Percentiles rank a stretch among this genome's conserved stretches.
phyloP scores from a whole-genome alignment of 1,140 invertebrate genomes.

The Trachymyrmex septentrionalis region DNA sequence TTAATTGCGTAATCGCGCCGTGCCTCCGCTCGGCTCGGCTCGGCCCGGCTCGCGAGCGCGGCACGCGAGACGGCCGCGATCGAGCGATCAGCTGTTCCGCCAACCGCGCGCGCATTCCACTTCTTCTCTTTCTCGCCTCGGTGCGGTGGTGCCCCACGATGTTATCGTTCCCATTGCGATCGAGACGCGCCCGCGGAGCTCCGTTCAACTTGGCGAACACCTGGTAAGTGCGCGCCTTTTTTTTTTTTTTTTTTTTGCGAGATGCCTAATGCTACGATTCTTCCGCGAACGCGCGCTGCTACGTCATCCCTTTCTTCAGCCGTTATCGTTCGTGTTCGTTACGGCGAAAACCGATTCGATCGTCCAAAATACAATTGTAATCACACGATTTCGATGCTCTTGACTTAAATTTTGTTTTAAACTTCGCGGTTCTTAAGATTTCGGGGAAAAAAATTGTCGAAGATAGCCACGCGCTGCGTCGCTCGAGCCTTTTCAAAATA shows the following conservation, averaged over 20 bases:
- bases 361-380: not conserved
- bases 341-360: not conserved
- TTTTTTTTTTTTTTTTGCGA: no score
- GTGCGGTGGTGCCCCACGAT: constrained; percentile 61
- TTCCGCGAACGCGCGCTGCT: not conserved
- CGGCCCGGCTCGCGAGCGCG: constrained; percentile 11
- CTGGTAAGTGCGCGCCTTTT: constrained; percentile 21
- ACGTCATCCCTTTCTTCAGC: not conserved
- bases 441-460: not conserved
- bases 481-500: not conserved
- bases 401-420: not conserved
- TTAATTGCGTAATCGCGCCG: constrained; percentile 72
- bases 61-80: constrained; percentile 70
- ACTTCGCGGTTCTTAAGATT: not conserved
- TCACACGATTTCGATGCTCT: not conserved
- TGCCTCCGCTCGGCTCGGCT: constrained; percentile 24
- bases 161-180: constrained; percentile 35
- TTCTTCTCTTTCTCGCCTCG: constrained; percentile 55
- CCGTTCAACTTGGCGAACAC: constrained; percentile 15
- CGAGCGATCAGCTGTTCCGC: constrained; percentile 68
- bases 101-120: constrained; percentile 16
- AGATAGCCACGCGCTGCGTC: not conserved
- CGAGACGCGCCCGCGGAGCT: constrained; percentile 39
- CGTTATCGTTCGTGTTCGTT: not conserved
- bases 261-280: not conserved